These are phyloP conservation scores for Bolinopsis microptera DNA, from an alignment of 37 sponge, comb jelly and placozoan species.

Conservation along the genomic window DNA sequence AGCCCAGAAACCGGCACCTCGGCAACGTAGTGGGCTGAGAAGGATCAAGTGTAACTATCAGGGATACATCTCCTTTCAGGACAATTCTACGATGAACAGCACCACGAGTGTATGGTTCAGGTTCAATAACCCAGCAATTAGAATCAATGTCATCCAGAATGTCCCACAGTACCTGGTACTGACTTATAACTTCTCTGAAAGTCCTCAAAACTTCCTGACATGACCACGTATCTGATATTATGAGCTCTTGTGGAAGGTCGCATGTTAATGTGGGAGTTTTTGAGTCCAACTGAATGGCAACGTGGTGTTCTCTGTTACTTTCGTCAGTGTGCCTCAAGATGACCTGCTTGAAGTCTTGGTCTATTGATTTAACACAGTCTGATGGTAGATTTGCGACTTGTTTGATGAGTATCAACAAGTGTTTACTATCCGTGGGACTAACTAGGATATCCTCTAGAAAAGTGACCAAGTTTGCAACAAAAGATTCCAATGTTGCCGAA, in stretches of 20 bases:
- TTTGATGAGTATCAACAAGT: not conserved
- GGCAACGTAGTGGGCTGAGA: constrained; percentile 35
- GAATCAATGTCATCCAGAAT: constrained; percentile 48
- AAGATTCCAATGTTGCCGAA: not conserved
- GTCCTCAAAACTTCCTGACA: not conserved
- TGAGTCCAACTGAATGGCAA: not conserved
- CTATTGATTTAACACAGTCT: constrained; percentile 11
- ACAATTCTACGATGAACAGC: constrained; percentile 17
- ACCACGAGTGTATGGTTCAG: not conserved
- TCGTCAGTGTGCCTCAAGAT: not conserved
- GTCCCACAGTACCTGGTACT: constrained; percentile 53
- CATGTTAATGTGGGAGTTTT: not conserved
- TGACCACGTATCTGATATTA: not conserved
- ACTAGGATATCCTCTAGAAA: constrained; percentile 28
- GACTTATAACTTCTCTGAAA: not conserved
- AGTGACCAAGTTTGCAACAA: not conserved
- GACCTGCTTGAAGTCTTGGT: constrained; percentile 1
- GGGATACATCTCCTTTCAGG: not conserved
- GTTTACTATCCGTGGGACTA: not conserved
- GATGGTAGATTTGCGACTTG: constrained; percentile 37
- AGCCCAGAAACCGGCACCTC: constrained; percentile 50
- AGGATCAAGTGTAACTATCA: constrained; percentile 24
- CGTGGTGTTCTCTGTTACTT: not conserved
- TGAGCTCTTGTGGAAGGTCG: not conserved
- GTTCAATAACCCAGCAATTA: constrained; percentile 54